Conservation (phyloP, 2,113 vertebrate species). For the Canis aureus region DNA sequence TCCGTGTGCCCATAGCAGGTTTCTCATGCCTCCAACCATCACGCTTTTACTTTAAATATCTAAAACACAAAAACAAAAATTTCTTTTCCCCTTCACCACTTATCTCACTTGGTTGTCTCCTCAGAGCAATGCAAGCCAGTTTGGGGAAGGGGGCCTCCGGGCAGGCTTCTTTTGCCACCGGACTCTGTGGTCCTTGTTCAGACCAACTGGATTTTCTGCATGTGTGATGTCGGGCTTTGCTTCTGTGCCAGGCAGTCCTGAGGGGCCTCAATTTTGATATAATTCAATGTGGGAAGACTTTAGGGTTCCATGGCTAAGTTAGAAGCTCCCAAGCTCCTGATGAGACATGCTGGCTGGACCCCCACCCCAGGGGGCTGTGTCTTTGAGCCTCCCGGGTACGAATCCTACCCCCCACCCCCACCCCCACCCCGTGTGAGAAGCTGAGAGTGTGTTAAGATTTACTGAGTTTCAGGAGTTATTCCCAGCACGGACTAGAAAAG, state of each 20-base stretch:
- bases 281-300: neutral
- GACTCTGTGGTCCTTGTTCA: neutral
- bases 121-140: neutral
- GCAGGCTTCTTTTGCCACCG: neutral
- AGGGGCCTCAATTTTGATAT: neutral
- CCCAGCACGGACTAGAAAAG: neutral
- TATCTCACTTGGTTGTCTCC: neutral
- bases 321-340: neutral
- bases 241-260: neutral
- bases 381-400: accelerated
- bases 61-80: neutral
- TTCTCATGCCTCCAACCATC: neutral
- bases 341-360: neutral
- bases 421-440: neutral
- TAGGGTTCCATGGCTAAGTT: neutral
- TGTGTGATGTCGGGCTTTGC: accelerated
- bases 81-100: neutral
- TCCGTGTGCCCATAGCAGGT: accelerated
- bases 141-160: neutral
- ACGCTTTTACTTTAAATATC: neutral
- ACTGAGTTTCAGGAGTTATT: neutral
- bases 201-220: neutral
- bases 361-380: neutral
- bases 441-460: neutral
- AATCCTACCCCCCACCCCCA: neutral